These are phyloP conservation scores for Phymatocera aterrima DNA, from an alignment of 2,888 invertebrate species.

Conservation along the genomic window DNA sequence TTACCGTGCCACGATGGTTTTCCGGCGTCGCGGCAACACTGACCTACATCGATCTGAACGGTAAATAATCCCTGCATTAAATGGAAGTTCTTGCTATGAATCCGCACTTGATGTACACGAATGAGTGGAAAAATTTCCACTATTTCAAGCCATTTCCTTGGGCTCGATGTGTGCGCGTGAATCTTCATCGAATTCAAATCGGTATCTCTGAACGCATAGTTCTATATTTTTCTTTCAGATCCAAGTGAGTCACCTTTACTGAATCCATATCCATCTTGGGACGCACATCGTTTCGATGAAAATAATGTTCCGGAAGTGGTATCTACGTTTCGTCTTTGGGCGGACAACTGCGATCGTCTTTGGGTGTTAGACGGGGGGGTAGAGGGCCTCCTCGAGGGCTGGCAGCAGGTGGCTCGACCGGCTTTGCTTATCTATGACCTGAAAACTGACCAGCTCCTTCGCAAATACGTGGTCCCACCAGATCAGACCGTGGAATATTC, in stretches of 20 bases:
- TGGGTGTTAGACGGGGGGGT: slow-evolving; percentile 89
- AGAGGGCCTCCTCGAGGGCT: slow-evolving; percentile 78
- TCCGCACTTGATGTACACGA: neutral
- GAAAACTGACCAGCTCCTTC: slow-evolving; percentile 81
- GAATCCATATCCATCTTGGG: slow-evolving; percentile 89
- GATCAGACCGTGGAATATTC: slow-evolving; percentile 82
- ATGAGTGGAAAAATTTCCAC: neutral
- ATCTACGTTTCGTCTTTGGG: slow-evolving; percentile 84
- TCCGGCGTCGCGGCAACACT: slow-evolving; percentile 85
- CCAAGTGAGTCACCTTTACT: slow-evolving; percentile 82
- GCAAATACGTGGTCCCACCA: slow-evolving; percentile 81
- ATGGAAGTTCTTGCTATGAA: neutral
- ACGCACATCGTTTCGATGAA: slow-evolving; percentile 80
- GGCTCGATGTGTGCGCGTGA: slow-evolving; percentile 32
- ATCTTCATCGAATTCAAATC: neutral
- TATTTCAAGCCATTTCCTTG: neutral
- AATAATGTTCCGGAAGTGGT: slow-evolving; percentile 81
- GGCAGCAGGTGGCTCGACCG: slow-evolving; percentile 77
- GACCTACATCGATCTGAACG: slow-evolving; percentile 84
- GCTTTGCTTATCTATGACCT: slow-evolving; percentile 85
- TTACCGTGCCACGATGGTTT: slow-evolving; percentile 87
- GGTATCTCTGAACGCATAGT: slow-evolving; percentile 66
- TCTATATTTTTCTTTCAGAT: slow-evolving; percentile 82
- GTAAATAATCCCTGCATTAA: slow-evolving; percentile 72
- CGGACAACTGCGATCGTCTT: slow-evolving; percentile 85